These are phyloP conservation scores for human DNA, from an alignment of 2,113 vertebrate species.

Conservation along the genomic window DNA sequence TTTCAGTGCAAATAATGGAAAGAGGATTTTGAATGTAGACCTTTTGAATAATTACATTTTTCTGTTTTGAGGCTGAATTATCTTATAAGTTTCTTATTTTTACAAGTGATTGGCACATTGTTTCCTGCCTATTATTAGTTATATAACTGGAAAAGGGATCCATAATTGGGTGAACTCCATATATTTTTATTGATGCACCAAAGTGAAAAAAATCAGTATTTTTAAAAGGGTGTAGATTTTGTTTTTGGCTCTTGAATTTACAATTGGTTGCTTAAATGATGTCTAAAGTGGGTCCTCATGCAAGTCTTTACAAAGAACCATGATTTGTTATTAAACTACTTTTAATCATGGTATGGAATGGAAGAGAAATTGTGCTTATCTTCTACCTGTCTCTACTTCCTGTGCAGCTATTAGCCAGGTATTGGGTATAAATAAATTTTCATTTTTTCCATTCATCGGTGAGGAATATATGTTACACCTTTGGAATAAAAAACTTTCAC, in stretches of 20 bases:
- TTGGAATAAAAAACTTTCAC: conserved; percentile 10
- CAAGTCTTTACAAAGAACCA: background rate
- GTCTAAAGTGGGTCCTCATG: background rate
- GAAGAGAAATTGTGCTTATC: background rate
- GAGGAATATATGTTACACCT: conserved; percentile 17
- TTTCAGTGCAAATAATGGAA: conserved; percentile 52
- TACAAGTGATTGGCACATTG: background rate
- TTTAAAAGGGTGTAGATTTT: conserved; percentile 29
- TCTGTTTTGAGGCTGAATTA: background rate
- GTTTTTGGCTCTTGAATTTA: conserved; percentile 18
- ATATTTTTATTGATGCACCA: conserved; percentile 40
- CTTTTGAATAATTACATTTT: conserved; percentile 12
- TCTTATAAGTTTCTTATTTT: background rate
- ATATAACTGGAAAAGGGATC: background rate
- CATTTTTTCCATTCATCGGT: background rate
- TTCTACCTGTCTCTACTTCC: background rate
- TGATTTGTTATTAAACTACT: conserved; percentile 21
- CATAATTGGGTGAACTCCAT: background rate
- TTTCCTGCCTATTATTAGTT: background rate
- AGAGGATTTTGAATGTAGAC: conserved; percentile 25
- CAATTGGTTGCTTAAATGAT: background rate
- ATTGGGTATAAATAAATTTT: background rate
- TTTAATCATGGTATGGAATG: background rate
- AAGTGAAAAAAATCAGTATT: background rate
- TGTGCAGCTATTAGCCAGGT: background rate